phyloP scores from a whole-genome alignment of 2,888 invertebrate genomes.

The Caenorhabditis zanzibari region DNA sequence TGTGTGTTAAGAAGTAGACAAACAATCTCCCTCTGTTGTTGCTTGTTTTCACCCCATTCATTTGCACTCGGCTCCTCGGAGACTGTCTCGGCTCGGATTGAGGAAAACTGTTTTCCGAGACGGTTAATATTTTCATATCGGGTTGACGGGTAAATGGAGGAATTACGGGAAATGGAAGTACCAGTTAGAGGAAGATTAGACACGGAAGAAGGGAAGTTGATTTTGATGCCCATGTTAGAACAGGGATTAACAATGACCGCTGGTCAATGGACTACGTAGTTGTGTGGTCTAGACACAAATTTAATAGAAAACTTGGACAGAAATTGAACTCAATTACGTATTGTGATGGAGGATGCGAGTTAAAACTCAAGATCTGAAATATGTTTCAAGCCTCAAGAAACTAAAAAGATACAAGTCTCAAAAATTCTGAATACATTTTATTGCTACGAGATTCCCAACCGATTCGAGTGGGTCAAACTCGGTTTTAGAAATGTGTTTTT shows the following conservation, averaged over 20 bases:
- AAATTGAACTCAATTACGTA: too few relatives aligned
- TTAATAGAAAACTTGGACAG: too few relatives aligned
- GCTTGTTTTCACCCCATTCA: slow-evolving; percentile 31
- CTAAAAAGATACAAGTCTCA: too few relatives aligned
- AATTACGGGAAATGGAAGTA: background rate
- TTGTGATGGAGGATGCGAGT: too few relatives aligned
- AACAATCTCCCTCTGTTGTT: slow-evolving; percentile 31
- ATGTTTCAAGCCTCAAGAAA: too few relatives aligned
- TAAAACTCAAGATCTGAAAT: too few relatives aligned
- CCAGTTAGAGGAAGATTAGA: slow-evolving; percentile 12
- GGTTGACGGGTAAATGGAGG: slow-evolving; percentile 30
- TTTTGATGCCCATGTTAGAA: slow-evolving; percentile 13
- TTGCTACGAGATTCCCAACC: too few relatives aligned
- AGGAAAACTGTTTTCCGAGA: slow-evolving; percentile 15
- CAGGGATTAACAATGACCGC: slow-evolving; percentile 30
- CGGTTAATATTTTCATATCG: slow-evolving; percentile 3
- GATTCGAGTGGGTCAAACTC: too few relatives aligned
- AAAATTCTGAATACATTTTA: too few relatives aligned
- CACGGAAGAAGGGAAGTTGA: slow-evolving; percentile 20
- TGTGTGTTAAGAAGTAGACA: slow-evolving; percentile 5
- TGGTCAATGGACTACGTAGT: background rate
- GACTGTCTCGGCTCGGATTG: slow-evolving; percentile 13
- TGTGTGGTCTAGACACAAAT: too few relatives aligned
- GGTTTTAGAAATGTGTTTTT: too few relatives aligned
- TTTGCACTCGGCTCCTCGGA: slow-evolving; percentile 2